Evolutionary conservation across 2,797 vertebrate genomes (phyloP), one percentile per base, ranked within the genome.

Genomic region (Distichodus sexfasciatus): DNA sequence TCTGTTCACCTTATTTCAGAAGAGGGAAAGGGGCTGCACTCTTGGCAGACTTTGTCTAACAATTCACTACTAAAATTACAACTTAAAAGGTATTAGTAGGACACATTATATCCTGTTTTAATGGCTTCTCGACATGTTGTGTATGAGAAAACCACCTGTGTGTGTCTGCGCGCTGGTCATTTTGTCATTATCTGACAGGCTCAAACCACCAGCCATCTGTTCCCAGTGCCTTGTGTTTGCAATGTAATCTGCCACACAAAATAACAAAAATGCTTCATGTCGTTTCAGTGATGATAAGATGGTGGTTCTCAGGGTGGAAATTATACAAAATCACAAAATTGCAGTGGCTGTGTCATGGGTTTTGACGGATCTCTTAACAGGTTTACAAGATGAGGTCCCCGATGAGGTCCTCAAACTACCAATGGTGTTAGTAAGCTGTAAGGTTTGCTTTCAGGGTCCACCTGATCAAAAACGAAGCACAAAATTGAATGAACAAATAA

Each of bases 1-100:
- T 57, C 24, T 57, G 54, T 38, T 57, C 54, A 14, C 54, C 54
- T 35, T 35, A 55, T 35, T 41, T 54, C 53, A 40, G 31, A 41
- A 53, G 19, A 7, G 5, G 24, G 43, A n/a, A 41, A 14, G 53
- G 6, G 35, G 6, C 19, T 6, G n/a, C 11, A n/a, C 21, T 38
- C 53, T 47, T 48, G 43, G 31, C 35, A 35, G 31, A 7, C 8
- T 36, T n/a, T 35, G 53, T 55, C 29, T 35, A 21, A 35, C 66
- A 53, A 58, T 68, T 68, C 10, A 2, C 36, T 11, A 6, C 12
- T 11, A 23, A 66, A 54, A 66, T n/a, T 51, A 1, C 24, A 11
- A 40, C 28, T 19, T 54, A 41, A 31, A 50, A 66, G n/a, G 23
- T 31, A 28, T 19, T 14, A 26, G 29, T 35, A 36, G 17, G 33